Percentiles rank a stretch among this genome's conserved stretches.
Conservation (phyloP, 1,140 invertebrate genomes). For the Brachionus plicatilis region DNA sequence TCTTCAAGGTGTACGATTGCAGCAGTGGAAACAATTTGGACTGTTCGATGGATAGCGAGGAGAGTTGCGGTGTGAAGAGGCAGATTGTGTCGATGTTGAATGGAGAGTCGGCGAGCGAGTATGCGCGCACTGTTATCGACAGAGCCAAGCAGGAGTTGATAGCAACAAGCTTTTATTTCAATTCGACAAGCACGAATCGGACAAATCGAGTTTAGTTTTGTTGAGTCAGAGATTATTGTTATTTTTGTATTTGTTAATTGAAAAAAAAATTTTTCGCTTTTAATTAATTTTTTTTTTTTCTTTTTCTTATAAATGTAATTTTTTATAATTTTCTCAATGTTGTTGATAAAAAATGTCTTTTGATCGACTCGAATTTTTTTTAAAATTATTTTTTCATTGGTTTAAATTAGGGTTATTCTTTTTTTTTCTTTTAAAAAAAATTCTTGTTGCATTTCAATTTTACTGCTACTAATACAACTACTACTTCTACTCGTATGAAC, state of each 20-base stretch:
- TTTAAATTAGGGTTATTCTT: neutral
- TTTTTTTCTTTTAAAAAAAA: neutral
- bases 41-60: neutral
- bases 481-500: too few relatives aligned
- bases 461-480: neutral
- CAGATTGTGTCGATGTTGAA: neutral
- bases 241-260: neutral
- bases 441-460: neutral
- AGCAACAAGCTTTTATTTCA: neutral
- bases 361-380: neutral
- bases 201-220: conserved; percentile 8
- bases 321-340: neutral
- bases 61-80: neutral
- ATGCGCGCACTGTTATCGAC: neutral
- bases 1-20: neutral
- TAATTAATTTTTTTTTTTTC: neutral
- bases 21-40: conserved; percentile 20
- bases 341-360: neutral
- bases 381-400: neutral
- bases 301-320: neutral
- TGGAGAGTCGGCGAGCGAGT: neutral
- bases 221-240: neutral
- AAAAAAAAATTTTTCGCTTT: neutral
- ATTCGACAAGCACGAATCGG: neutral
- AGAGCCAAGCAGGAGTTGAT: neutral